Percentiles rank a stretch among this genome's conserved stretches.
phyloP scores from a whole-genome alignment of 53 echinoderm and acorn worm genomes.

The Apostichopus leukothele region DNA sequence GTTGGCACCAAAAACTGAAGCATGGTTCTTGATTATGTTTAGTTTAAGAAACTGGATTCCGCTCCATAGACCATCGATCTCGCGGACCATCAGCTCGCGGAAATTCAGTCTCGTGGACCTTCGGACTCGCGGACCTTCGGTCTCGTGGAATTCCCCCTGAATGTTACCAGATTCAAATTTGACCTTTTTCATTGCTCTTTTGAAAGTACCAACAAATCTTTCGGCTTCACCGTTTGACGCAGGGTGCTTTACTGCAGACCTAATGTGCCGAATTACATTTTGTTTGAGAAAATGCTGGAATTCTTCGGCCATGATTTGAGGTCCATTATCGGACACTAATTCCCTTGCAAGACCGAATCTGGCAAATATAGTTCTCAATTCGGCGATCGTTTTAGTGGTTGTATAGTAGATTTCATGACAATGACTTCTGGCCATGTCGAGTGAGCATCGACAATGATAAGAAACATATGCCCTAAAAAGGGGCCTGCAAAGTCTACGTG shows the following conservation, averaged over 20 bases:
- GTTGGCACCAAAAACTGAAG: neutral
- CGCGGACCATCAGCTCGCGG: no score
- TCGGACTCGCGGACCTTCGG: no score
- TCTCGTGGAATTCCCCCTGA: neutral
- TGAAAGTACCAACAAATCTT: slow-evolving; percentile 47
- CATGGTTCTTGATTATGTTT: neutral
- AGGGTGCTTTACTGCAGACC: slow-evolving; percentile 12
- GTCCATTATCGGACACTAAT: slow-evolving; percentile 24
- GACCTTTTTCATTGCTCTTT: slow-evolving; percentile 2
- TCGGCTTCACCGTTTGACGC: slow-evolving; percentile 43
- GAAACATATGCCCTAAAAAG: slow-evolving; percentile 55
- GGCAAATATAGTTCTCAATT: slow-evolving; percentile 22
- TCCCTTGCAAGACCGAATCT: slow-evolving; percentile 32
- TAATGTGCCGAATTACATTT: slow-evolving; percentile 40
- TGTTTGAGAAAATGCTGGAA: slow-evolving; percentile 12
- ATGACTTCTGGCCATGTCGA: slow-evolving; percentile 64
- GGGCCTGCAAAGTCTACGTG: slow-evolving; percentile 72
- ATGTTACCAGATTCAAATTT: no score
- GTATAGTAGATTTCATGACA: slow-evolving; percentile 51
- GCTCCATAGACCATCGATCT: no score
- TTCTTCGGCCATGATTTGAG: slow-evolving; percentile 5
- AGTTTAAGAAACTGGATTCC: no score
- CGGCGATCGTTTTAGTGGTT: slow-evolving; percentile 15
- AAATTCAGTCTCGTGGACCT: no score
- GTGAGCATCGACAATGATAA: slow-evolving; percentile 58